Base-by-base conservation (phyloP, 2,797 vertebrate genomes). In the Scolopax rusticola region DNA sequence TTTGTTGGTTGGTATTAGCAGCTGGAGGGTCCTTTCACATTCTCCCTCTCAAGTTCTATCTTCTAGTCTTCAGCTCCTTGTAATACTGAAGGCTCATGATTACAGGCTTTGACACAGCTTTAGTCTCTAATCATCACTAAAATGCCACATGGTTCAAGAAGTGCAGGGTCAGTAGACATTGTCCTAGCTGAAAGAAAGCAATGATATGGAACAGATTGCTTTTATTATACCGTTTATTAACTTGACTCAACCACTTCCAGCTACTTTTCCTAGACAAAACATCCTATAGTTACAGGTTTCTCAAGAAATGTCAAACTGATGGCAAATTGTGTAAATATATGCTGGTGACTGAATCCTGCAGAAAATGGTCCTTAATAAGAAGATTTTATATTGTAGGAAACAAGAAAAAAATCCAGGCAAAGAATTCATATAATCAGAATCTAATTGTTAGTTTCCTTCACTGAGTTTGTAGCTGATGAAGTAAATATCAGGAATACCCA, bases 151-250 rank as follows among this genome's bases (percentile, higher is more conserved):
- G 30, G 63, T n/a, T 93, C 78, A 90, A 82, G 77, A 84, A 67
- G 27, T 79, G 28, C 16, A 28, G 21, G 38, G 78, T 89, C 80
- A 59, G 74, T 33, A 79, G 50, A 59, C 38, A 73, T 14, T 12
- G 18, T 67, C 27, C 40, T 77, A 54, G 32, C 11, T 74, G 82
- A 80, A 93, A 92, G 30, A 32, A 76, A 17, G 67, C 38, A 63
- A 92, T 70, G 8, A 79, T 73, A 79, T 8, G 8, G 69, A 89
- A 79, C 15, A 76, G n/a, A 90, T 36, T 88, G 77, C 30, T 89
- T 92, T 90, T 89, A 92, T 84, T 87, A 56, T n/a, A 61, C 14
- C 33, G 57, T 61, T 75, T 81, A 65, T 89, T 75, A 91, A 56
- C 41, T 70, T 75, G 20, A 78, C 27, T 73, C 51, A 71, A 59